Percentiles rank a stretch among this genome's conserved stretches.
Conservation (phyloP, 1,140 invertebrate genomes). For the Aporrectodea caliginosa region DNA sequence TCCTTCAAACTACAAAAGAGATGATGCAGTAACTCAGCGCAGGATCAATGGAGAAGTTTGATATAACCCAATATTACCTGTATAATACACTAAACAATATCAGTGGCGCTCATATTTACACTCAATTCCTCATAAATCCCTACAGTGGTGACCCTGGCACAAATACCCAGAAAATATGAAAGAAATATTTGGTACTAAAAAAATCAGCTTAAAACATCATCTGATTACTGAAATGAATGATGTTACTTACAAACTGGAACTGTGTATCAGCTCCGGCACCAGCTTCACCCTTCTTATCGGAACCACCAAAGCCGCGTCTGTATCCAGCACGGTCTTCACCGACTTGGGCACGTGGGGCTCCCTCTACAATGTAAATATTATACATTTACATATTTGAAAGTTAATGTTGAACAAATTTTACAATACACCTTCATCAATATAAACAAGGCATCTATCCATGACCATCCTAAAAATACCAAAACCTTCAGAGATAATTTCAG, state of each 20-base stretch:
- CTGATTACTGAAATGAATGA: not conserved
- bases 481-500: slow-evolving; percentile 53
- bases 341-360: slow-evolving; percentile 62
- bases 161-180: not conserved
- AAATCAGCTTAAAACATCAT: not conserved
- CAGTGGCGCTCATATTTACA: no score
- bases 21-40: no score
- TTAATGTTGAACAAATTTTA: not conserved
- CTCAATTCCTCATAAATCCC: no score
- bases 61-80: not conserved
- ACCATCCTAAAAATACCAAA: slow-evolving; percentile 13
- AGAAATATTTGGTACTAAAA: not conserved
- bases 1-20: no score
- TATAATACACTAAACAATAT: not conserved
- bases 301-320: slow-evolving; percentile 59
- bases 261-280: slow-evolving; percentile 75
- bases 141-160: no score
- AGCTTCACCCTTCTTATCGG: slow-evolving; percentile 90
- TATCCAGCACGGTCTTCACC: slow-evolving; percentile 42
- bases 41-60: not conserved
- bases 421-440: not conserved
- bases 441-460: no score
- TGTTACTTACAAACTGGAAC: slow-evolving; percentile 78
- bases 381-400: not conserved
- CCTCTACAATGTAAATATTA: slow-evolving; percentile 28